Base-by-base conservation (phyloP, 2,113 vertebrate genomes). In the Phainopepla nitens region DNA sequence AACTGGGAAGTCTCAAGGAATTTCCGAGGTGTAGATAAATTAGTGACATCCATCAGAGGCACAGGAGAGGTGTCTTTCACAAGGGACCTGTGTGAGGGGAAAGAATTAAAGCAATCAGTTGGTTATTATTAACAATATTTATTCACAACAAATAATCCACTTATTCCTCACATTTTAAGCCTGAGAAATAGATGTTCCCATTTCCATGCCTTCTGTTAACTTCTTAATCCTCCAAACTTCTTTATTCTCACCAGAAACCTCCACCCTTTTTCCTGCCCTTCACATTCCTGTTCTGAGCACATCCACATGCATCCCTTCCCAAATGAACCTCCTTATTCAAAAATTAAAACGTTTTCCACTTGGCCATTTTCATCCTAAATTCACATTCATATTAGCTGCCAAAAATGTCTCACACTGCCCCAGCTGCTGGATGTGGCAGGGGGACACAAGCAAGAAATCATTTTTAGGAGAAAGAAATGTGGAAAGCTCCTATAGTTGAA, bases 21-120 rank as follows among this genome's bases (percentile, higher is more conserved):
- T 92, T 99, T 99, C 41, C 99, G 98, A 73, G 99, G 99, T 7
- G 99, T 99, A 29, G 99, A 98, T 89, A 99, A 95, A 86, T 98
- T 98, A 61, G 99, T 98, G n/a, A 99, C 98, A 35, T 99, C 99
- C 94, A 99, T 97, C 78, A 97, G 94, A 66, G 99, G 98, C 54
- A 98, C 96, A 1, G 98, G 97, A 90, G 99, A 98, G 6, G 96
- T 42, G 16, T 99, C 99, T 96, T 99, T 99, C 89, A 93, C 89
- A 27, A 98, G 92, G 2, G 98, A 98, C 41, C 99, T 99, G 90
- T 2, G 75, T 11, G 25, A 82, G 53, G 28, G 39, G 18, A 57
- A 27, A 51, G 36, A 82, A 85, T 62, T 8, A 27, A 73, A 92
- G 42, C 23, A 18, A 89, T 24, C 5, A 50, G 12, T 45, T 85